Base-by-base conservation (phyloP, 2,888 invertebrate genomes). In the Cryptophagus acutangulus region DNA sequence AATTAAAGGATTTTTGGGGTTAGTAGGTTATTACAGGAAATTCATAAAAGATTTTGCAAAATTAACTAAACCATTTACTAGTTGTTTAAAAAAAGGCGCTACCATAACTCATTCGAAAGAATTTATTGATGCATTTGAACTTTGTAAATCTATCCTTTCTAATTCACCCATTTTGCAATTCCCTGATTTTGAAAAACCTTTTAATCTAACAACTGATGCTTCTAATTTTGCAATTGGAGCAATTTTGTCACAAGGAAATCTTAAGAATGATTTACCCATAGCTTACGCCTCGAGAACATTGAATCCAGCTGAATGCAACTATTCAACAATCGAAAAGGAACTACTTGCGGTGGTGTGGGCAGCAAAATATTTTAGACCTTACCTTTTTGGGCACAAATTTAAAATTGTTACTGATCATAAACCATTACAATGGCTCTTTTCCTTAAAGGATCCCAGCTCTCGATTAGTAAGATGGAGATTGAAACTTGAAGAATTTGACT, bases 371-470 rank as follows among this genome's bases (percentile, higher is more conserved):
- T 46, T 46, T 20, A 17, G 46, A 29, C 48, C 46, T 2, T 48
- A 48, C 16, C 18, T 48, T 3, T 48, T 43, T 28, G 48, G 48
- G 9, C 17, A 50, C 35, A 50, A 50, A 40, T 62, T 65, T 29
- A 43, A 33, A 9, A 52, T 65, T 48, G 43, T 58, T 1, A 65
- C 62, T 0, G 63, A 66, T 40, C 61, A 65, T 41, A 52, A 50
- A 38, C 60, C 61, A 1, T 43, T 65, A 1, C 33, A 38, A 17
- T 58, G 54, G 55, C 36, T 55, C 12, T 41, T 43, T 28, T 43
- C 40, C 3, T 9, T 51, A 3, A 58, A 56, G 37, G 57, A 59
- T 14, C 52, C 55, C 2, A 52, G 45, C 8, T 47, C 54, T 1
- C 47, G 53, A 37, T 28, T 62, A n/a, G 39, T 56, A 1, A 29